Base-by-base conservation (phyloP, 2,797 vertebrate species). In the Pteropus rufus region DNA sequence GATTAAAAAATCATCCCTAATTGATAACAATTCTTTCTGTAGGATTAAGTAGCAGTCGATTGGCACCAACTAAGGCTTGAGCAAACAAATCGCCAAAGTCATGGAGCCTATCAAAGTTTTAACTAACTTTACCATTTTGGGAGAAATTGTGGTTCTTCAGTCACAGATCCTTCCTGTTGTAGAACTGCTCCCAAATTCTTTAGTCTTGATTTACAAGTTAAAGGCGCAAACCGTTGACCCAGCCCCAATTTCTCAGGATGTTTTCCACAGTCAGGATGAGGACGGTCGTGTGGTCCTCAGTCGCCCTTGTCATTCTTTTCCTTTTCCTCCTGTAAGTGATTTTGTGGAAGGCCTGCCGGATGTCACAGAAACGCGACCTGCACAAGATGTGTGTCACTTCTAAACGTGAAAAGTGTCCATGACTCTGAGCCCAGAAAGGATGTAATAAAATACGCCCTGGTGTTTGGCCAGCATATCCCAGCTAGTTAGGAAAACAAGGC, bases 401-500 rank as follows among this genome's bases (percentile, higher is more conserved):
- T 77, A 15, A 49, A 89, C 79, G 90, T 97, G 93, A 52, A 56
- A 92, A 44, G 79, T 34, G 11, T 86, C 75, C 56, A 34, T n/a
- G 70, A 94, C 49, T 34, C 84, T 92, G 58, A 79, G 92, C 94
- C 86, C 96, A 82, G 94, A 90, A 49, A 95, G 96, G 95, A 97
- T 97, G 97, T 96, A 96, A 97, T 93, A 92, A 92, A 97, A 41
- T 58, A 84, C 72, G 44, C 21, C 69, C 81, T 84, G 84, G 56
- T 96, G 86, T 97, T 95, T 60, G 31, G 67, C 56, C 95, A 97
- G 97, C 95, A 92, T 72, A 89, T 94, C 87, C 70, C 62, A 93
- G 92, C 83, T 91, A 58, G 91, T 89, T 46, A 81, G 95, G 49
- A 96, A 97, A 98, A 94, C 69, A 97, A 96, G 93, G 44, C 60